Evolutionary conservation across 23 tunicate genomes (phyloP).

Genomic region (Phallusia fumigata): DNA sequence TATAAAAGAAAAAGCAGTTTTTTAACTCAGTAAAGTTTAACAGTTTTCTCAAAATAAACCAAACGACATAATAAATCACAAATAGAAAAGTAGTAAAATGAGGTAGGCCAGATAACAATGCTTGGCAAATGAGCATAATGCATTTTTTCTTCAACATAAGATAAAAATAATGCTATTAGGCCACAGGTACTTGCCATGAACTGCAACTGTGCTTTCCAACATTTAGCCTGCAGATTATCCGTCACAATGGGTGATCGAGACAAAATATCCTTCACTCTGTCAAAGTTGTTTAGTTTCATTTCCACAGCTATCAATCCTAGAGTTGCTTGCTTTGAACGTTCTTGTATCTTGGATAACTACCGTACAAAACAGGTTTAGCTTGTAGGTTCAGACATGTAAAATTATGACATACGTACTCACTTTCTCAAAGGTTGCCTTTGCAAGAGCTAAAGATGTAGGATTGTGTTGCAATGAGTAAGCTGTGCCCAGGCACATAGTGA

Average conservation of each 20-base stretch:
- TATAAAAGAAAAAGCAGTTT: too few species aligned
- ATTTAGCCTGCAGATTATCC: conserved; percentile 16
- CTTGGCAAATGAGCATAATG: too few species aligned
- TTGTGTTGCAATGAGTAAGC: conserved; percentile 35
- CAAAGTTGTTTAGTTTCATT: conserved; percentile 10
- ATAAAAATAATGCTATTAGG: too few species aligned
- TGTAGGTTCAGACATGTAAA: too few species aligned
- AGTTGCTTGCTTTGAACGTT: conserved; percentile 9
- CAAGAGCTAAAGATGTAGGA: conserved; percentile 13
- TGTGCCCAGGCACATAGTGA: conserved; percentile 40
- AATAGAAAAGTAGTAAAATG: too few species aligned
- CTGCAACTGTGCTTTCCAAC: conserved; percentile 38
- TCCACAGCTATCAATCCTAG: conserved; percentile 31
- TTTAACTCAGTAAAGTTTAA: too few species aligned
- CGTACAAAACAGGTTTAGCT: too few species aligned
- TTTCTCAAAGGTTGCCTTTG: conserved; percentile 65
- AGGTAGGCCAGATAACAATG: too few species aligned
- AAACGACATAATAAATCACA: too few species aligned
- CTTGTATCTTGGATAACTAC: conserved; percentile 27
- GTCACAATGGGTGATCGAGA: conserved; percentile 17
- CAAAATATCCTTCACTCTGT: conserved; percentile 16
- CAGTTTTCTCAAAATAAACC: too few species aligned
- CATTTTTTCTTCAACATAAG: too few species aligned
- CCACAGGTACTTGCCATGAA: conserved; percentile 15
- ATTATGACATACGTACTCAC: conserved; percentile 7